Conservation (phyloP, 2,797 vertebrate species). For the Eulemur rubriventer region DNA sequence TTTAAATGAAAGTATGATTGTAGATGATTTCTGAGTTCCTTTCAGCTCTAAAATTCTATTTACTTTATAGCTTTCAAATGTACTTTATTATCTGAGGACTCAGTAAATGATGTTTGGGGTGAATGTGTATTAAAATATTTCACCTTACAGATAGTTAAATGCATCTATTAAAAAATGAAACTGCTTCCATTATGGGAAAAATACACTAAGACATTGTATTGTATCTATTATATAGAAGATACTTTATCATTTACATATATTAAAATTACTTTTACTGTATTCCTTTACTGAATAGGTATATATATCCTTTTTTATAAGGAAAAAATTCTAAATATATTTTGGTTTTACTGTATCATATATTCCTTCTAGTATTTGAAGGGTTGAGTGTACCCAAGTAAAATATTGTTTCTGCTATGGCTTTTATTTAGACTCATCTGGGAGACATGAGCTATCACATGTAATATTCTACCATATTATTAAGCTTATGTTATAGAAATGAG, state of each 20-base stretch:
- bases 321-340: not conserved
- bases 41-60: not conserved
- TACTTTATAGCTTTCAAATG: not conserved
- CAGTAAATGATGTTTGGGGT: not conserved
- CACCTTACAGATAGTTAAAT: not conserved
- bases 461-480: slow-evolving; percentile 43
- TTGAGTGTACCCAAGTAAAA: not conserved
- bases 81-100: not conserved
- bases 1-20: not conserved
- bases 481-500: slow-evolving; percentile 44
- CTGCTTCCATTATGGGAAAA: not conserved
- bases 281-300: not conserved
- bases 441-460: not conserved
- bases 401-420: not conserved
- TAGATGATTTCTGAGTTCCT: not conserved
- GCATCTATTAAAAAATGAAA: not conserved
- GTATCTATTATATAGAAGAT: not conserved
- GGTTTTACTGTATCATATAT: not conserved
- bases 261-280: not conserved
- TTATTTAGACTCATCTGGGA: not conserved
- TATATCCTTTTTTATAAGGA: not conserved
- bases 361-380: not conserved
- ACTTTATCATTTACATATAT: not conserved
- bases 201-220: not conserved
- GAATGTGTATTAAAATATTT: not conserved